Conservation (phyloP, 2,888 invertebrate species). For the Sthenelais limicola region DNA sequence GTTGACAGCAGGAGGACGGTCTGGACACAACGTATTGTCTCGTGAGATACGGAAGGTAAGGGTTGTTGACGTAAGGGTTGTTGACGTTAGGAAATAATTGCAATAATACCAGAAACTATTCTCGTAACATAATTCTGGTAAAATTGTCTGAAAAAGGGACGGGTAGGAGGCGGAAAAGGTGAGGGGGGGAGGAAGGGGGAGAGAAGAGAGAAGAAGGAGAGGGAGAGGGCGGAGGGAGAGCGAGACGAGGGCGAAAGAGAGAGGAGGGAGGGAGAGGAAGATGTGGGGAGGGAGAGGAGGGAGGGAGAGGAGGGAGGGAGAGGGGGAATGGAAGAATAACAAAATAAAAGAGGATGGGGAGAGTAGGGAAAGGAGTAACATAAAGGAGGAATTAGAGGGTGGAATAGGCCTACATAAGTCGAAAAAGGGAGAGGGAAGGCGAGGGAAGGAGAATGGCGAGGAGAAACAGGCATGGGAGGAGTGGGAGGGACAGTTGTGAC, state of each 20-base stretch:
- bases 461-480: background rate
- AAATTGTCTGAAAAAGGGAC: too few relatives aligned
- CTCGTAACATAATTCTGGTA: too few relatives aligned
- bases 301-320: background rate
- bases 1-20: too few relatives aligned
- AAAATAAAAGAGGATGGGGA: background rate
- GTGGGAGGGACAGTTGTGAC: too few relatives aligned
- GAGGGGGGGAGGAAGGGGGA: background rate
- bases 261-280: background rate
- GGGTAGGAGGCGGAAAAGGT: background rate
- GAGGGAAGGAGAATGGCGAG: too few relatives aligned
- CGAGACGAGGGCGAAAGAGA: background rate
- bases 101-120: too few relatives aligned
- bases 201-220: background rate
- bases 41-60: too few relatives aligned
- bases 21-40: too few relatives aligned
- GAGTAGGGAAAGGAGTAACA: background rate
- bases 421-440: too few relatives aligned
- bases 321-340: background rate
- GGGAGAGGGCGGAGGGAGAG: background rate
- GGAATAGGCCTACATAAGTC: background rate
- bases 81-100: too few relatives aligned
- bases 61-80: too few relatives aligned
- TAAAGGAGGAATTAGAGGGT: background rate
- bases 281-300: background rate